Conservation (phyloP, 1,140 invertebrate species). For the Pteromalus puparum region DNA sequence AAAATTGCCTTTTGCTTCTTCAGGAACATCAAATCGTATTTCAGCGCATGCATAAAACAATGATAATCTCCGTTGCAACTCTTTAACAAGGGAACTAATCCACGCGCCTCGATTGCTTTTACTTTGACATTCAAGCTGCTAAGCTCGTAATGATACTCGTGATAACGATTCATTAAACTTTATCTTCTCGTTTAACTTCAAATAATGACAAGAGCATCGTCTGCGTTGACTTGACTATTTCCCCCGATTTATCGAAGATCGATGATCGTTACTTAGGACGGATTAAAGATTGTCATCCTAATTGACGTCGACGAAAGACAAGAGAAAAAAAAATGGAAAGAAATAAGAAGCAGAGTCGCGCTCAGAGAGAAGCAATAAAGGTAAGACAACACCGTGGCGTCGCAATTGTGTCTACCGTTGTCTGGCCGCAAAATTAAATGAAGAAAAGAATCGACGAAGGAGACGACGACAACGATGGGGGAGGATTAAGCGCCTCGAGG, state of each 20-base stretch:
- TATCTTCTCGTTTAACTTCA: slow-evolving; percentile 18
- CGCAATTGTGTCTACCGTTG: slow-evolving; percentile 49
- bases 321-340: slow-evolving; percentile 17
- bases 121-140: not conserved
- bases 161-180: slow-evolving; percentile 29
- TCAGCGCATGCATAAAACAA: not conserved
- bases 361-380: slow-evolving; percentile 13
- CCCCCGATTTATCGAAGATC: slow-evolving; percentile 29
- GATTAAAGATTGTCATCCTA: slow-evolving; percentile 44
- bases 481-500: slow-evolving; percentile 52
- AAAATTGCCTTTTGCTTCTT: not conserved
- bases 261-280: slow-evolving; percentile 30
- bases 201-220: not conserved
- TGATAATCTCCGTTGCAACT: not conserved
- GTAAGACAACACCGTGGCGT: slow-evolving; percentile 19
- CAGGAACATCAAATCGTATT: not conserved
- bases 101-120: not conserved
- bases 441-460: slow-evolving; percentile 57
- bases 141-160: not conserved
- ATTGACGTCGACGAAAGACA: slow-evolving; percentile 34
- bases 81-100: not conserved
- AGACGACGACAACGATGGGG: slow-evolving; percentile 33
- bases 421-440: slow-evolving; percentile 59
- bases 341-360: not conserved
- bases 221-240: not conserved